Conservation (phyloP, 2,797 vertebrate genomes). For the Balearica regulorum region DNA sequence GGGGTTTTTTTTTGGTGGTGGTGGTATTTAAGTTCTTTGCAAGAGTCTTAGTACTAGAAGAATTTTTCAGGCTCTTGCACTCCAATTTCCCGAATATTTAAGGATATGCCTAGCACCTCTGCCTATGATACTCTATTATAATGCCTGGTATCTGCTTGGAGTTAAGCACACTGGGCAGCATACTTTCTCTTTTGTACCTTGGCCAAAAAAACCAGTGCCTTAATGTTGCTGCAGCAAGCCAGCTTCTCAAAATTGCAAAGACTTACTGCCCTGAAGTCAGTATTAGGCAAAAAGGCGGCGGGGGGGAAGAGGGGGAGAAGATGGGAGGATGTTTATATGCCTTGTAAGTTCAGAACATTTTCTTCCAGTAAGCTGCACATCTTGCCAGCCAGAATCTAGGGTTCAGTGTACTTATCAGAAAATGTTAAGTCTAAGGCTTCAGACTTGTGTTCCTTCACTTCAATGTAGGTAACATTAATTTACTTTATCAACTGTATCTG, state of each 20-base stretch:
- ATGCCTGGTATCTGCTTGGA: not conserved
- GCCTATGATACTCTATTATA: not conserved
- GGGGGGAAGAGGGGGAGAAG: not conserved
- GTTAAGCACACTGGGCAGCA: not conserved
- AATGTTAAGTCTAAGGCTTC: not conserved
- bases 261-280: not conserved
- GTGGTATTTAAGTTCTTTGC: not conserved
- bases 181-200: not conserved
- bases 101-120: not conserved
- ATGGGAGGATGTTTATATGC: not conserved
- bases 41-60: not conserved
- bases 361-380: not conserved
- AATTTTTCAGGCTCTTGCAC: not conserved
- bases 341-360: slow-evolving; percentile 16
- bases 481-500: not conserved
- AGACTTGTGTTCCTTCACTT: not conserved
- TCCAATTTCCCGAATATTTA: not conserved
- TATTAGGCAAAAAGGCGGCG: not conserved
- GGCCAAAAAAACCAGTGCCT: not conserved
- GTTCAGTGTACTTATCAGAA: not conserved
- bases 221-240: not conserved
- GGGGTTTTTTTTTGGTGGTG: no score
- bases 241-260: not conserved
- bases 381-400: not conserved
- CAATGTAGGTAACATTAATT: not conserved